Base-by-base conservation (phyloP, 2,797 vertebrate genomes). In the Chaunax sp. region DNA sequence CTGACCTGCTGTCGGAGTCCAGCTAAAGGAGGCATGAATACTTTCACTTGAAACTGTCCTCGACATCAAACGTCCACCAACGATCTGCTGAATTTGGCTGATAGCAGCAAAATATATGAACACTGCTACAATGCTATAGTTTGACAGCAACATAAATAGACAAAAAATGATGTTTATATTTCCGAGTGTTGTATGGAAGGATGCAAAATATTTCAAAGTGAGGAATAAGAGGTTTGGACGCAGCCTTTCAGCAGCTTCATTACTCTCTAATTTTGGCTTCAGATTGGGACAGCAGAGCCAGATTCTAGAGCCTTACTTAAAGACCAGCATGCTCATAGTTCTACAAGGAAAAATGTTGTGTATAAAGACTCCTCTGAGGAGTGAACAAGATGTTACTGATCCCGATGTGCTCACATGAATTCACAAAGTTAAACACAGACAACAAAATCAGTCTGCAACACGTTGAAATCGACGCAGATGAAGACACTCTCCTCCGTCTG, bases 401-500 rank as follows among this genome's bases (percentile, higher is more conserved):
- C 45, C 59, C 18, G 15, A 44, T 38, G 12, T 53, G 50, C 19
- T 54, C 64, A 38, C 49, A 41, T 64, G 43, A 77, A 71, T 47
- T 58, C 63, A 47, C 22, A 65, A 63, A 67, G n/a, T 54, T 49
- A 53, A 77, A 73, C 69, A 74, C 19, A 53, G 52, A 57, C 23
- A 56, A 64, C 18, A 69, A 46, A 67, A 55, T 59, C 28, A 43
- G 55, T 51, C 37, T 2, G n/a, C 30, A 54, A 57, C 71, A 53
- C 38, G 6, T 26, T 51, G 3, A 7, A 69, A 45, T 65, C 51
- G 41, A 52, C 61, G 14, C 15, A 47, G 41, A n/a, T 45, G 45
- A 54, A 38, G 55, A 60, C 15, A 1, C 80, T 71, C 5, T 70
- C 87, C 90, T 94, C 89, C 83, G 86, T 94, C 92, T 45, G 77